Percentiles rank a stretch among this genome's conserved stretches.
These are phyloP conservation scores for Psammodynastes pulverulentus DNA, from an alignment of 2,113 vertebrate genomes.

Conservation along the genomic window DNA sequence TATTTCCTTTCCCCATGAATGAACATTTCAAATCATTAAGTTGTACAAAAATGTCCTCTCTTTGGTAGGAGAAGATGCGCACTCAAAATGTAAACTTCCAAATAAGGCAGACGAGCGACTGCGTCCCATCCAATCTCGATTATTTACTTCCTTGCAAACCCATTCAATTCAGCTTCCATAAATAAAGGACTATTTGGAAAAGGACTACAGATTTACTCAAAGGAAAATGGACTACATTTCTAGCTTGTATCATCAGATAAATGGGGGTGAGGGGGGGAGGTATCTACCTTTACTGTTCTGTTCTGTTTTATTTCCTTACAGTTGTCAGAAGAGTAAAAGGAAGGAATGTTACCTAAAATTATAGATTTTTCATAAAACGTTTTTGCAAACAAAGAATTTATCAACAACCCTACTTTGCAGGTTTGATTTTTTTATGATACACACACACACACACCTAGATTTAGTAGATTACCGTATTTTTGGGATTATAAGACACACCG, in stretches of 20 bases:
- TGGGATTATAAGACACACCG: too few species aligned
- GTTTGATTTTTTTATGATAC: not conserved
- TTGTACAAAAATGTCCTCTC: not conserved
- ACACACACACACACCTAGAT: not conserved
- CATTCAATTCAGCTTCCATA: slow-evolving; percentile 8
- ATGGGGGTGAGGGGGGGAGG: not conserved
- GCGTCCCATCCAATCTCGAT: not conserved
- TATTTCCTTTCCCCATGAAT: slow-evolving; percentile 9
- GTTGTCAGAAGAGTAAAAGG: slow-evolving; percentile 2
- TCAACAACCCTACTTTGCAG: not conserved
- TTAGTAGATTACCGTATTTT: too few species aligned
- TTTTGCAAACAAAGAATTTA: not conserved
- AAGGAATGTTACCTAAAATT: slow-evolving; percentile 11
- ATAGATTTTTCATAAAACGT: not conserved
- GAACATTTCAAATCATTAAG: slow-evolving; percentile 15
- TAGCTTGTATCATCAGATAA: not conserved
- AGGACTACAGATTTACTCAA: not conserved
- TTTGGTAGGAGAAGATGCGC: not conserved
- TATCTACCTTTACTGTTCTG: not conserved
- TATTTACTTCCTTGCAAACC: not conserved
- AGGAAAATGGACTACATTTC: not conserved
- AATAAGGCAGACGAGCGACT: not conserved
- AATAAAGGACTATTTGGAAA: not conserved
- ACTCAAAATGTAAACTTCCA: not conserved
- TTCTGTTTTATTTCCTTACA: not conserved